A percentile compares a stretch with the other conserved stretches of the same genome.
These are phyloP conservation scores for Epinephelus lanceolatus DNA, from an alignment of 2,113 vertebrate species.

Conservation along the genomic window DNA sequence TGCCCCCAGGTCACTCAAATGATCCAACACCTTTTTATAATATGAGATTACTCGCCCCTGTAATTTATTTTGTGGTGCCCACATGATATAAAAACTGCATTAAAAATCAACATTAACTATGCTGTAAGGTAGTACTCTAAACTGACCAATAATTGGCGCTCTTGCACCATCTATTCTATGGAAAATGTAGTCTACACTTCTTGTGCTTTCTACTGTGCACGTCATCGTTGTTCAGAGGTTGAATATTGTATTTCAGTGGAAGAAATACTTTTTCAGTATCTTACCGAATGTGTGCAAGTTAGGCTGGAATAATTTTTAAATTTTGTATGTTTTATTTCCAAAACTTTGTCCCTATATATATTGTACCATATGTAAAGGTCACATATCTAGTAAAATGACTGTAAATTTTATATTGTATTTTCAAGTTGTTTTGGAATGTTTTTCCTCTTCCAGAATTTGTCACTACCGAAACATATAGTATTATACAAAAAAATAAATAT, in stretches of 20 bases:
- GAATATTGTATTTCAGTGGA: neutral
- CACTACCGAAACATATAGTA: no score
- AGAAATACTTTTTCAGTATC: no score
- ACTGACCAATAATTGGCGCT: neutral
- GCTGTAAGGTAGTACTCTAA: neutral
- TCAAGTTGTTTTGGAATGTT: no score
- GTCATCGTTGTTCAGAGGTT: neutral
- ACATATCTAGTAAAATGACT: no score
- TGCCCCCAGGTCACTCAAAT: neutral
- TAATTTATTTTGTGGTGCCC: neutral
- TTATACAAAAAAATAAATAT: no score
- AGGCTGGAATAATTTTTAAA: no score
- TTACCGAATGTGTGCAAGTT: no score
- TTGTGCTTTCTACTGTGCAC: neutral
- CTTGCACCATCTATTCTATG: neutral
- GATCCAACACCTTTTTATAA: neutral
- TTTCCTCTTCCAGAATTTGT: no score
- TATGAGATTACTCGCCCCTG: neutral
- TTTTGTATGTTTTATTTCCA: no score
- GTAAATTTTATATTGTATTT: no score
- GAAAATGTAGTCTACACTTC: neutral
- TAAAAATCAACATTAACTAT: neutral
- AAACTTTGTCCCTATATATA: no score
- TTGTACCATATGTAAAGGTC: no score
- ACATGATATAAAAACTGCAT: neutral